Evolutionary conservation across 1,140 invertebrate species (phyloP).

Genomic region (Mycetomoellerius zeteki): DNA sequence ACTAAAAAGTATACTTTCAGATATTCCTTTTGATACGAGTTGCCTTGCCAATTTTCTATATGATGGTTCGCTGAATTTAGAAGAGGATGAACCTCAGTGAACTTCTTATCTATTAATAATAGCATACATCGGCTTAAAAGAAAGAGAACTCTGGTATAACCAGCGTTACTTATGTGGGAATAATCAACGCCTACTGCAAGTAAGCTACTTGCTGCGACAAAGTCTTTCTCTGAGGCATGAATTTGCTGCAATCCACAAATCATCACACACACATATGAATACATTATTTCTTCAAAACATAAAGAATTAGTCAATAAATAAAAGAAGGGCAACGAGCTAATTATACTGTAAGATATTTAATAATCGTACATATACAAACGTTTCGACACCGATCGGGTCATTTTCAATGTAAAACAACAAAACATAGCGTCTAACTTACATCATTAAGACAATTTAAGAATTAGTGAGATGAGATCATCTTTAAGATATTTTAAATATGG

Average conservation of each 20-base stretch:
- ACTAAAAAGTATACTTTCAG: slow-evolving; percentile 98
- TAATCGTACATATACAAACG: no score
- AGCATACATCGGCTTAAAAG: slow-evolving; percentile 98
- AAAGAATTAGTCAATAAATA: no score
- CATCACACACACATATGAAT: not conserved
- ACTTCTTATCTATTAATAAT: slow-evolving; percentile 96
- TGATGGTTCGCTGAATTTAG: slow-evolving; percentile 95
- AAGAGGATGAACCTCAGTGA: slow-evolving; percentile 95
- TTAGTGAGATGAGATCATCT: no score
- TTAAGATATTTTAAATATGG: no score
- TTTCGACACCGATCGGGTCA: no score
- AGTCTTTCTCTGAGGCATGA: slow-evolving; percentile 96
- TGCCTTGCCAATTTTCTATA: slow-evolving; percentile 96
- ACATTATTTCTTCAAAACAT: no score
- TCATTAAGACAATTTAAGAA: no score
- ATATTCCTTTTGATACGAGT: slow-evolving; percentile 96
- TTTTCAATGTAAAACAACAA: no score
- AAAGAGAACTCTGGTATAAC: slow-evolving; percentile 97
- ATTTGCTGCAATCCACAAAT: slow-evolving; percentile 92
- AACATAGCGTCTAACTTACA: no score
- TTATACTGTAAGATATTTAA: no score
- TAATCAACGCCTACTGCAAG: slow-evolving; percentile 97
- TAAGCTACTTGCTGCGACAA: slow-evolving; percentile 94
- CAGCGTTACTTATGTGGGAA: slow-evolving; percentile 96
- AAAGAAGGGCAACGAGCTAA: no score